Percentiles rank a stretch among this genome's conserved stretches.
These are phyloP conservation scores for Artemia sinica DNA, from an alignment of 2,888 invertebrate genomes.

Conservation along the genomic window DNA sequence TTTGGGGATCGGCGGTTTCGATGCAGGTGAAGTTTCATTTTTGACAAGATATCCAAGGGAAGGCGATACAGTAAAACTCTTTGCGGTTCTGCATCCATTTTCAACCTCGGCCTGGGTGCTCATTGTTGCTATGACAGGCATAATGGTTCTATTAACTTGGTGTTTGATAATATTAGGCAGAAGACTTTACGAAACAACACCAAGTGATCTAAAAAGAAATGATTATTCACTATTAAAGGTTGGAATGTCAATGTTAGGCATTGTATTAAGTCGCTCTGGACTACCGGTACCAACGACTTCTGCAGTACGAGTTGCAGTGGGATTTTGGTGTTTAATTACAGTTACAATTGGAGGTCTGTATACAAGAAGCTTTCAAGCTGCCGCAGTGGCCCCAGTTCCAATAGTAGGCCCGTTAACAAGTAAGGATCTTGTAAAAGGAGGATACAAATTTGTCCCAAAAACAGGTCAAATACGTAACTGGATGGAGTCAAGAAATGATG, in stretches of 20 bases:
- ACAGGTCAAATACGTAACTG: background rate
- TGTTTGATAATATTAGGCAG: background rate
- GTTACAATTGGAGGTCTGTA: background rate
- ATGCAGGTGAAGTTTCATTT: background rate
- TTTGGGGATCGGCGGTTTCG: background rate
- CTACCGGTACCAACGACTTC: background rate
- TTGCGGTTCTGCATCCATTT: background rate
- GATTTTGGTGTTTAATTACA: background rate
- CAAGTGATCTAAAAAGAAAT: too few species aligned
- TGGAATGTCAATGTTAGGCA: background rate
- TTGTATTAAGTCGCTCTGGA: background rate
- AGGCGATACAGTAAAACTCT: background rate
- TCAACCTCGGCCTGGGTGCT: background rate
- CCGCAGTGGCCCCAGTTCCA: background rate
- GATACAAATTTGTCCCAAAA: background rate
- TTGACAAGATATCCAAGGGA: background rate
- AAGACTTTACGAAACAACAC: too few species aligned
- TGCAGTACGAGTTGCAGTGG: background rate
- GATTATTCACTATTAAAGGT: too few species aligned
- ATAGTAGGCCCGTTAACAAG: background rate
- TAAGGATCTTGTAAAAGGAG: background rate
- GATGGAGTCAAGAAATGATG: background rate
- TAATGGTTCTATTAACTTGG: background rate
- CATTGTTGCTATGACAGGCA: background rate
- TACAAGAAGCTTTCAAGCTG: background rate